Conservation (phyloP, 1,140 invertebrate species). For the Capitella teleta region DNA sequence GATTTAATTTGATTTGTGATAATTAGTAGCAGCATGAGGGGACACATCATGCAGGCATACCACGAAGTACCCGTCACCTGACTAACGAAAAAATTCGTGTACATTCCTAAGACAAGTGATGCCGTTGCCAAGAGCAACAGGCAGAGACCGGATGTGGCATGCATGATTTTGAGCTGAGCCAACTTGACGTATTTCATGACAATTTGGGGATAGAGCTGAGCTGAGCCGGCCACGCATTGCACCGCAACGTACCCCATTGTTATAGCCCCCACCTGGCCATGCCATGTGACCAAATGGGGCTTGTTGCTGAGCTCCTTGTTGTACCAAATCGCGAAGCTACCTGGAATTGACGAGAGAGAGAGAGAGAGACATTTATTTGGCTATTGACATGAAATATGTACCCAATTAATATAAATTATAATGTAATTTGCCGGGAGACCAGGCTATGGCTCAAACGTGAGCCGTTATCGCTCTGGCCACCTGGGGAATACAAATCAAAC, state of each 20-base stretch:
- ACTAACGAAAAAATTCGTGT: conserved; percentile 28
- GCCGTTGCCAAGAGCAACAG: conserved; percentile 23
- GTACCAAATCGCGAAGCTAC: conserved; percentile 24
- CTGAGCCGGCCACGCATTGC: conserved; percentile 25
- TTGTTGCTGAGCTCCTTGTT: conserved; percentile 33
- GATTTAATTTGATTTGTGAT: conserved; percentile 31
- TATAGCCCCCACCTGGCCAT: conserved; percentile 29
- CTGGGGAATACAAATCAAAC: too few relatives aligned
- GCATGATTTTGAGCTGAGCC: conserved; percentile 30
- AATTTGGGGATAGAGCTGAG: conserved; percentile 23
- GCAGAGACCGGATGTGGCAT: conserved; percentile 37
- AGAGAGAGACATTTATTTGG: too few relatives aligned
- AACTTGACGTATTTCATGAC: conserved; percentile 19
- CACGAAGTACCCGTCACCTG: conserved; percentile 27
- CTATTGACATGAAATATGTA: too few relatives aligned
- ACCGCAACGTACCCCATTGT: conserved; percentile 24
- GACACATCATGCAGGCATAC: conserved; percentile 26
- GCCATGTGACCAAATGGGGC: conserved; percentile 36
- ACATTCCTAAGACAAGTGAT: conserved; percentile 27
- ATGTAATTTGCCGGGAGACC: too few relatives aligned
- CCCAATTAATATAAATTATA: too few relatives aligned
- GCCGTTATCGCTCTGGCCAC: too few relatives aligned
- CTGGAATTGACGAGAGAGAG: conserved; percentile 10
- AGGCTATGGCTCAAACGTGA: too few relatives aligned
- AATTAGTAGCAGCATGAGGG: conserved; percentile 25